phyloP scores from a whole-genome alignment of 2,888 invertebrate species.

The Drosophila borborema region DNA sequence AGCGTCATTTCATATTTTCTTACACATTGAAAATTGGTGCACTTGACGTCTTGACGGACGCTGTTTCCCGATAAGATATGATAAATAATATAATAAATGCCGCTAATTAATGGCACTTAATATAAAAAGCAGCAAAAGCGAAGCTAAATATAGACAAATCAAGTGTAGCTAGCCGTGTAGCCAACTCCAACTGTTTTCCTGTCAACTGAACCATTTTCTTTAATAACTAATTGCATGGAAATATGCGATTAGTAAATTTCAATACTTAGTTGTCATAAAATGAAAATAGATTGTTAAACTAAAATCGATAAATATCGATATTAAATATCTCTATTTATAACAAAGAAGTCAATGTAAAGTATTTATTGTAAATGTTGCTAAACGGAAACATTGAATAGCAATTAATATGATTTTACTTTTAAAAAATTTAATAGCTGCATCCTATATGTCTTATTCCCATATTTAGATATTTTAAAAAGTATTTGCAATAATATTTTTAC shows the following conservation, averaged over 20 bases:
- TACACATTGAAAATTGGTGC: conserved; percentile 51
- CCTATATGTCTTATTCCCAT: neutral
- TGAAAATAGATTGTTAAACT: neutral
- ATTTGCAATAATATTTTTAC: neutral
- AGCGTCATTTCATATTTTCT: conserved; percentile 62
- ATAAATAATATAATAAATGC: conserved; percentile 46
- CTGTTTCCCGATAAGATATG: conserved; percentile 54
- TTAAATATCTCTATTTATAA: neutral
- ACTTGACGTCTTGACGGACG: conserved; percentile 48
- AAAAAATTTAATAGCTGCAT: neutral
- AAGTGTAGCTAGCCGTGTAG: conserved; percentile 2
- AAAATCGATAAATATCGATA: neutral
- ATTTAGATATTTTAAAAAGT: no score
- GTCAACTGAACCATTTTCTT: conserved; percentile 12
- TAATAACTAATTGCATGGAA: conserved; percentile 5
- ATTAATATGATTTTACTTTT: neutral
- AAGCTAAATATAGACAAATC: conserved; percentile 14
- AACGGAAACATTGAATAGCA: no score
- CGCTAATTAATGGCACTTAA: conserved; percentile 61
- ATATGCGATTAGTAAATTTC: neutral
- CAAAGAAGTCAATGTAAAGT: no score
- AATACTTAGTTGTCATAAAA: neutral
- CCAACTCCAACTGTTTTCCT: conserved; percentile 14
- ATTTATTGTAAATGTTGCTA: no score
- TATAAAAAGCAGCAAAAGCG: conserved; percentile 22